Evolutionary conservation across 1,140 invertebrate genomes (phyloP).

Genomic region (Lordiphosa clarofinis): DNA sequence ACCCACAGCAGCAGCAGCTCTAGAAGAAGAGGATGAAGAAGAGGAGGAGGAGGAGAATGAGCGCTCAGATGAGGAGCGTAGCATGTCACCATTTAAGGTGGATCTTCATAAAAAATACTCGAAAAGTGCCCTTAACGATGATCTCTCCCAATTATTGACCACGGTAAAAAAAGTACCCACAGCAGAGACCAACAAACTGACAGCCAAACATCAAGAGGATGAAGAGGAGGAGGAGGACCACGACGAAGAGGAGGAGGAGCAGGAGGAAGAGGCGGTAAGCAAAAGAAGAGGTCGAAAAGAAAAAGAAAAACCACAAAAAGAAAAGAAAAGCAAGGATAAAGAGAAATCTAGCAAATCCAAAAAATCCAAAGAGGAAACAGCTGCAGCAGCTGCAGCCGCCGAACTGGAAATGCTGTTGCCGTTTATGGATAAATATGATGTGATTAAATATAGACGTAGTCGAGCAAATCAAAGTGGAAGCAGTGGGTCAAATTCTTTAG

Average conservation of each 20-base stretch:
- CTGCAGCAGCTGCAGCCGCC: slow-evolving; percentile 56
- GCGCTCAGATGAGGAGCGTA: slow-evolving; percentile 36
- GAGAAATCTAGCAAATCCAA: slow-evolving; percentile 41
- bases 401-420: slow-evolving; percentile 69
- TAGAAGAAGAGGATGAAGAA: slow-evolving; percentile 48
- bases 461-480: slow-evolving; percentile 64
- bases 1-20: slow-evolving; percentile 63
- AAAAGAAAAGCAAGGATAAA: slow-evolving; percentile 35
- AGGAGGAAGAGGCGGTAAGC: slow-evolving; percentile 51
- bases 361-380: slow-evolving; percentile 50
- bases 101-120: slow-evolving; percentile 80
- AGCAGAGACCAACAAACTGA: slow-evolving; percentile 49
- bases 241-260: slow-evolving; percentile 48
- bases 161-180: slow-evolving; percentile 69
- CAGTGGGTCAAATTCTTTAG: slow-evolving; percentile 45
- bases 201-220: slow-evolving; percentile 49
- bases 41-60: slow-evolving; percentile 51
- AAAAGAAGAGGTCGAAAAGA: slow-evolving; percentile 25
- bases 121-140: slow-evolving; percentile 79
- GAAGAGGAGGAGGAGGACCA: slow-evolving; percentile 51
- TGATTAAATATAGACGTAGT: slow-evolving; percentile 84
- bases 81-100: slow-evolving; percentile 78
- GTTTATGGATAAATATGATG: slow-evolving; percentile 82
- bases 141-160: slow-evolving; percentile 71
- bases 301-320: slow-evolving; percentile 21